Percentiles rank a stretch among this genome's conserved stretches.
Conservation (phyloP, 1,140 invertebrate genomes). For the Drosophila lacteicornis region DNA sequence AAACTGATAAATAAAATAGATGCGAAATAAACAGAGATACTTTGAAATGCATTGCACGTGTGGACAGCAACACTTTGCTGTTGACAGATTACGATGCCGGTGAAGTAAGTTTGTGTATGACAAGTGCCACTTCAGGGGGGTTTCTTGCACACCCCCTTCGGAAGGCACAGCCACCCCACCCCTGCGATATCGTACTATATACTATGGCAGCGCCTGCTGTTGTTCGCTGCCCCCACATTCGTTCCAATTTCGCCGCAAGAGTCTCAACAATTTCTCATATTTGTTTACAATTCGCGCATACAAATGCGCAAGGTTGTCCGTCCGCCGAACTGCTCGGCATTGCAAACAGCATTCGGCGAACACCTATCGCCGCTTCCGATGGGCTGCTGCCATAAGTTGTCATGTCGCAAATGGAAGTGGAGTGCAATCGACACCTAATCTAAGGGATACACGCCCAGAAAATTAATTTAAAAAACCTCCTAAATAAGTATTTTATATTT, state of each 20-base stretch:
- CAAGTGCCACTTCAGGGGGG: constrained; percentile 45
- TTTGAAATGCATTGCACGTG: constrained; percentile 28
- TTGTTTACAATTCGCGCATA: constrained; percentile 76
- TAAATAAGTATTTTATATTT: not conserved
- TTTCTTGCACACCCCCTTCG: constrained; percentile 19
- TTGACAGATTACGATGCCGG: constrained; percentile 39
- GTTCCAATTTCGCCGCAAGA: constrained; percentile 43
- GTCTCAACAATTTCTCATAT: constrained; percentile 69
- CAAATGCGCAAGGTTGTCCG: constrained; percentile 63
- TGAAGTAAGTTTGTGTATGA: constrained; percentile 52
- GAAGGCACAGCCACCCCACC: not conserved
- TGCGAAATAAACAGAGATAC: constrained; percentile 10
- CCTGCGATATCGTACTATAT: not conserved
- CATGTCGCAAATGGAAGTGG: constrained; percentile 59
- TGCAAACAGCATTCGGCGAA: not conserved
- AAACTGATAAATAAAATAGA: constrained; percentile 28
- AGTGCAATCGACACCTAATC: constrained; percentile 78
- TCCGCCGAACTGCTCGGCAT: constrained; percentile 12
- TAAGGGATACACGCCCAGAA: constrained; percentile 18
- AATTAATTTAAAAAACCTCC: constrained; percentile 5
- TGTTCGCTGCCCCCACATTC: constrained; percentile 25
- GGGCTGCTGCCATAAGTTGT: constrained; percentile 57
- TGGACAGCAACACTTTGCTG: constrained; percentile 26
- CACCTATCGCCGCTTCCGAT: constrained; percentile 1
- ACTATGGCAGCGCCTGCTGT: constrained; percentile 20